Percentiles rank a stretch among this genome's conserved stretches.
Evolutionary conservation across 2,888 invertebrate species (phyloP).

Genomic region (Machimus atricapillus): DNA sequence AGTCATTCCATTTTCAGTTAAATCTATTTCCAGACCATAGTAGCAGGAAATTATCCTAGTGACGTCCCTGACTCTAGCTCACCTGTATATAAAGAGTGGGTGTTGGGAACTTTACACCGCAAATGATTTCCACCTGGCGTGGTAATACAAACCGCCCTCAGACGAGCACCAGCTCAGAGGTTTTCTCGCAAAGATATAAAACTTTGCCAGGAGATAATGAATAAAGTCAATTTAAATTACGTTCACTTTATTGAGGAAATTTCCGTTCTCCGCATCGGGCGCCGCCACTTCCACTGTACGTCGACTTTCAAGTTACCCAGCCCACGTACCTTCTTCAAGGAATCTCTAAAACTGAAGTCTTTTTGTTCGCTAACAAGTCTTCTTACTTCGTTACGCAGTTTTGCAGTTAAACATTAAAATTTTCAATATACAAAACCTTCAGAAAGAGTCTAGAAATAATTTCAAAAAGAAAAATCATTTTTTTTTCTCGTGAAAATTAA

Average conservation of each 20-base stretch:
- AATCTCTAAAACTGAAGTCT: background rate
- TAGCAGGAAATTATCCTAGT: background rate
- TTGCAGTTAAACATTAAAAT: background rate
- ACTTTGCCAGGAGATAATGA: background rate
- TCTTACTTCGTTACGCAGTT: background rate
- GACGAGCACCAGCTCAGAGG: background rate
- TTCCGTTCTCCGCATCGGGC: background rate
- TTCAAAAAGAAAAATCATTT: background rate
- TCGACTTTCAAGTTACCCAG: background rate
- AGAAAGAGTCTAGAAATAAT: background rate
- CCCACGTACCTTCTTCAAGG: background rate
- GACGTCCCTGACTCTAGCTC: background rate
- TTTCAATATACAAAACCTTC: background rate
- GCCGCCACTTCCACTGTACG: background rate
- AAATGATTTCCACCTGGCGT: background rate
- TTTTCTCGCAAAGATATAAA: background rate
- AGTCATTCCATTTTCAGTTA: background rate
- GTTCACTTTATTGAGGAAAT: background rate
- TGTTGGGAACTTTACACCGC: background rate
- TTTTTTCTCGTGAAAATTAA: background rate
- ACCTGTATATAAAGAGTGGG: background rate
- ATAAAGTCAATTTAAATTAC: background rate
- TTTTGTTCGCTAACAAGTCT: background rate
- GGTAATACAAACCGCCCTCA: background rate
- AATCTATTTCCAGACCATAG: background rate